Conservation (phyloP, 2,888 invertebrate genomes). For the Ochropacha duplaris region DNA sequence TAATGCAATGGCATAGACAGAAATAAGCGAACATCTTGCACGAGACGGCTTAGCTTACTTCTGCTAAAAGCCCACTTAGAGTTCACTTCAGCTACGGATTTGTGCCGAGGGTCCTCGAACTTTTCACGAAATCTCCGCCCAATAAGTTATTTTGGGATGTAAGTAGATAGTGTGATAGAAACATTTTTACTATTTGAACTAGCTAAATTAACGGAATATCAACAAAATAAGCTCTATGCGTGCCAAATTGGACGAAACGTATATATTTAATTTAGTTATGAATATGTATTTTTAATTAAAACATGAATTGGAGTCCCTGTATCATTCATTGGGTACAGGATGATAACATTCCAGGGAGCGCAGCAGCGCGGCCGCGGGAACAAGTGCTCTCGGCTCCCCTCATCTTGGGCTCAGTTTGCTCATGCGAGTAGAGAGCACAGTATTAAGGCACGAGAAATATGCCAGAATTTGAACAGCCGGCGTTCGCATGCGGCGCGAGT, state of each 20-base stretch:
- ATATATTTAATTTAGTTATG: slow-evolving; percentile 7
- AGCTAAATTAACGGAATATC: not conserved
- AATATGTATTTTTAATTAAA: slow-evolving; percentile 42
- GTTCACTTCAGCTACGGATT: slow-evolving; percentile 76
- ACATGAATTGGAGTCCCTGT: slow-evolving; percentile 31
- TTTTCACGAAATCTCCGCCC: slow-evolving; percentile 66
- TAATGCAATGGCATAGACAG: slow-evolving; percentile 60
- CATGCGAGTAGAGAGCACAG: slow-evolving; percentile 29
- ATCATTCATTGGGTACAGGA: slow-evolving; percentile 36
- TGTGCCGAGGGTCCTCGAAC: slow-evolving; percentile 69
- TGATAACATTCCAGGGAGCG: slow-evolving; percentile 42
- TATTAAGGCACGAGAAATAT: slow-evolving; percentile 72
- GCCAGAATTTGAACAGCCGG: slow-evolving; percentile 75
- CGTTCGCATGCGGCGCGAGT: slow-evolving; percentile 69
- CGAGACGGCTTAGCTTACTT: slow-evolving; percentile 78
- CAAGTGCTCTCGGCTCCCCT: slow-evolving; percentile 41
- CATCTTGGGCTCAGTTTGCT: slow-evolving; percentile 50
- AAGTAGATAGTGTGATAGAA: slow-evolving; percentile 28
- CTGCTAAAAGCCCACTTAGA: slow-evolving; percentile 82
- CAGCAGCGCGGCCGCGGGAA: slow-evolving; percentile 32
- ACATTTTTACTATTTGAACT: slow-evolving; percentile 16
- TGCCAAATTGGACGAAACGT: slow-evolving; percentile 13
- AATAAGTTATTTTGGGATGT: slow-evolving; percentile 67
- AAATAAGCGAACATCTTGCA: slow-evolving; percentile 75
- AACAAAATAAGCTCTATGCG: not conserved